Percentiles rank a stretch among this genome's conserved stretches.
Conservation (phyloP, 2,888 invertebrate genomes). For the Pyrrhosoma nymphula region DNA sequence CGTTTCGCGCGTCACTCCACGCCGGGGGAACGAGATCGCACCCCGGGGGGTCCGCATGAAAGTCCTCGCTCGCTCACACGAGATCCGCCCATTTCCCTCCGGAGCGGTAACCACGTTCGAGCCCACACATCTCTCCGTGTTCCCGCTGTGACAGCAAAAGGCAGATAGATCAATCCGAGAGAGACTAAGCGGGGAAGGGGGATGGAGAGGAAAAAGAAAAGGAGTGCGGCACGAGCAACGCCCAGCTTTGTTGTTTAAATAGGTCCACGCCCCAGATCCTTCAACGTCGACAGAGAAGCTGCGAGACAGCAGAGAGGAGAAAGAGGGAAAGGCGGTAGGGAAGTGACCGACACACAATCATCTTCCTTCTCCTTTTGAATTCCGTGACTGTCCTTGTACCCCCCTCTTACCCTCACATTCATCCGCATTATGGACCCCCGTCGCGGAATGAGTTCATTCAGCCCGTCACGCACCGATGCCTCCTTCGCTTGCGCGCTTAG, state of each 20-base stretch:
- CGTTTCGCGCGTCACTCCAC: neutral
- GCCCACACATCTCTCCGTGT: neutral
- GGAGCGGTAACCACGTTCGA: neutral
- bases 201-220: neutral
- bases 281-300: slow-evolving; percentile 24
- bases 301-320: neutral
- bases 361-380: neutral
- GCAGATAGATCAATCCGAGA: slow-evolving; percentile 57
- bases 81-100: neutral
- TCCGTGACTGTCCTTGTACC: neutral
- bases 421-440: neutral
- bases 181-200: neutral
- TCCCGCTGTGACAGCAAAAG: slow-evolving; percentile 31
- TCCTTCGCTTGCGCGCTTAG: neutral
- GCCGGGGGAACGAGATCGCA: neutral
- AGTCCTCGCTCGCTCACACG: neutral
- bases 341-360: neutral
- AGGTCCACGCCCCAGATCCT: slow-evolving; percentile 60
- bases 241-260: neutral
- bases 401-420: neutral
- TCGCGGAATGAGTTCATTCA: neutral
- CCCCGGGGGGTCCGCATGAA: neutral
- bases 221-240: slow-evolving; percentile 19
- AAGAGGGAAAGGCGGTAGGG: neutral
- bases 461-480: neutral